Evolutionary conservation across 2,888 invertebrate species (phyloP).

Genomic region (Drosophila pseudotakahashii): DNA sequence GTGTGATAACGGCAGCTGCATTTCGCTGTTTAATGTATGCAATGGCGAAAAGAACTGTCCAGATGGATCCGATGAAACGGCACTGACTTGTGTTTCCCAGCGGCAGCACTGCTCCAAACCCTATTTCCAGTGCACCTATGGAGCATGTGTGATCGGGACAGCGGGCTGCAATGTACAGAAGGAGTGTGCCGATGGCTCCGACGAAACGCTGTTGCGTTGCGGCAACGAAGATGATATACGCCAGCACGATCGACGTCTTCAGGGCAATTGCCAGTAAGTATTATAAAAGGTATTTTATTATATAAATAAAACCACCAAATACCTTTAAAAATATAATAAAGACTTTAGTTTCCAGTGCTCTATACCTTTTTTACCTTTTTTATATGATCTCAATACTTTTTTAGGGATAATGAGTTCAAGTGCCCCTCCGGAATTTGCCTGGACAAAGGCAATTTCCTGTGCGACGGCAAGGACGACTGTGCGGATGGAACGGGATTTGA

Average conservation of each 20-base stretch:
- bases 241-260: slow-evolving; percentile 22
- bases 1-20: slow-evolving; percentile 79
- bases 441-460: slow-evolving; percentile 51
- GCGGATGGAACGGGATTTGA: slow-evolving; percentile 61
- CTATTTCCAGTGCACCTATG: slow-evolving; percentile 82
- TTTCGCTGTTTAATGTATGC: slow-evolving; percentile 66
- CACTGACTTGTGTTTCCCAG: slow-evolving; percentile 68
- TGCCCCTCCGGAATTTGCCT: slow-evolving; percentile 69
- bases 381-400: not conserved
- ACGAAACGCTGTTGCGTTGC: slow-evolving; percentile 61
- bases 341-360: too few relatives aligned
- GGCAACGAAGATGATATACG: slow-evolving; percentile 52
- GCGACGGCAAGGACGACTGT: slow-evolving; percentile 66
- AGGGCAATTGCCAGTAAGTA: slow-evolving; percentile 63
- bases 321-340: too few relatives aligned
- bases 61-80: slow-evolving; percentile 81
- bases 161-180: slow-evolving; percentile 56
- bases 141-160: slow-evolving; percentile 74
- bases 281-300: too few relatives aligned
- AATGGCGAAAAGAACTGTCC: slow-evolving; percentile 75
- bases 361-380: too few relatives aligned
- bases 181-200: slow-evolving; percentile 67
- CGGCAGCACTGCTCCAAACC: slow-evolving; percentile 62
- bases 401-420: slow-evolving; percentile 59
- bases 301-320: too few relatives aligned